These are phyloP conservation scores for Poecilia gillii DNA, from an alignment of 2,797 vertebrate species.

Conservation along the genomic window DNA sequence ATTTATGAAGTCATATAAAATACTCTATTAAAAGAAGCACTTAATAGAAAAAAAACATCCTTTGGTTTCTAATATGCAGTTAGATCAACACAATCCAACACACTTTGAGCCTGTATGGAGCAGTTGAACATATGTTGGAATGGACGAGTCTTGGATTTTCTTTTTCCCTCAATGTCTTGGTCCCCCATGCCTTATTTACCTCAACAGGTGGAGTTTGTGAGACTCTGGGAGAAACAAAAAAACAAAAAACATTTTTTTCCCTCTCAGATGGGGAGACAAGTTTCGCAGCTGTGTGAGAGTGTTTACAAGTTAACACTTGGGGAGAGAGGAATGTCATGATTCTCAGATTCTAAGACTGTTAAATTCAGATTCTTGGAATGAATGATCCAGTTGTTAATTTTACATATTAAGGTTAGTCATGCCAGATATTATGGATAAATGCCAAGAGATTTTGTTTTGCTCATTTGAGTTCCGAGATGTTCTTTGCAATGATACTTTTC, in stretches of 20 bases:
- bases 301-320: neutral
- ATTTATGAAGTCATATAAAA: neutral
- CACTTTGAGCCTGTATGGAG: neutral
- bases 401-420: neutral
- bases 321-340: neutral
- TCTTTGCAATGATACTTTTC: neutral
- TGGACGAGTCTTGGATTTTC: neutral
- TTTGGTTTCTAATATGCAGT: neutral
- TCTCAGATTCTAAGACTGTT: neutral
- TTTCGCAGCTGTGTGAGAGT: neutral
- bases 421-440: neutral
- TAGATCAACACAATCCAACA: neutral
- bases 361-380: neutral
- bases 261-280: neutral
- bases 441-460: neutral
- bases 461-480: neutral
- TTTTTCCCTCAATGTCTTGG: neutral
- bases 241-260: neutral
- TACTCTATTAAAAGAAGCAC: neutral
- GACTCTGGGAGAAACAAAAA: neutral
- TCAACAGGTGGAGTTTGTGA: neutral
- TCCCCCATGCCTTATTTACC: neutral
- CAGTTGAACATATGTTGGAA: neutral
- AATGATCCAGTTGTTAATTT: neutral
- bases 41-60: neutral